A percentile compares a stretch with the other conserved stretches of the same genome.
These are phyloP conservation scores for Holothuria glaberrima DNA, from an alignment of 35 echinoderm and acorn worm species.

Conservation along the genomic window DNA sequence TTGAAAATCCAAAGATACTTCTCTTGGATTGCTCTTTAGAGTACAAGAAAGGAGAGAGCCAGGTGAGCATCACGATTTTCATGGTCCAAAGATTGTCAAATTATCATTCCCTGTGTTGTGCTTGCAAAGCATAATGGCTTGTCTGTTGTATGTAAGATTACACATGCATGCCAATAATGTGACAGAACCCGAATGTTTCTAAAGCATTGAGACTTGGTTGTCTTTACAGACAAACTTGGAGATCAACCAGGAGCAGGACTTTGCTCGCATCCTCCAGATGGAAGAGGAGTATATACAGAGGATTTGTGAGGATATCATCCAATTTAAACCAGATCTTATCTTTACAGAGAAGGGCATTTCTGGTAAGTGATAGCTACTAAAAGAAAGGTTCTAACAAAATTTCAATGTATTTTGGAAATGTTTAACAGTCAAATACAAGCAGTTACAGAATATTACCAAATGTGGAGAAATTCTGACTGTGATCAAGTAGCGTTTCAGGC, in stretches of 20 bases:
- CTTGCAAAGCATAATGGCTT: too few species aligned
- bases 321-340: constrained; percentile 83
- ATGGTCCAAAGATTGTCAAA: too few species aligned
- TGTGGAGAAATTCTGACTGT: too few species aligned
- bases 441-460: too few species aligned
- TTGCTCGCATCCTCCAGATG: constrained; percentile 87
- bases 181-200: too few species aligned
- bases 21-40: constrained; percentile 92
- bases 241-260: constrained; percentile 80
- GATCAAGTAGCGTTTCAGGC: too few species aligned
- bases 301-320: constrained; percentile 88
- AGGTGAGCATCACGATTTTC: constrained; percentile 59
- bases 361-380: constrained; percentile 44
- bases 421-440: too few species aligned
- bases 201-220: too few species aligned
- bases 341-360: constrained; percentile 98
- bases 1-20: constrained; percentile 91
- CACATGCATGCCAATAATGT: too few species aligned
- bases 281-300: constrained; percentile 95
- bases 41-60: constrained; percentile 99
- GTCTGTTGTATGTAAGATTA: too few species aligned
- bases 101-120: too few species aligned
- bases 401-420: too few species aligned
- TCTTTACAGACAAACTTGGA: constrained; percentile 88
- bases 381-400: neutral